Base-by-base conservation (phyloP, 2,797 vertebrate genomes). In the Peromyscus aztecus region DNA sequence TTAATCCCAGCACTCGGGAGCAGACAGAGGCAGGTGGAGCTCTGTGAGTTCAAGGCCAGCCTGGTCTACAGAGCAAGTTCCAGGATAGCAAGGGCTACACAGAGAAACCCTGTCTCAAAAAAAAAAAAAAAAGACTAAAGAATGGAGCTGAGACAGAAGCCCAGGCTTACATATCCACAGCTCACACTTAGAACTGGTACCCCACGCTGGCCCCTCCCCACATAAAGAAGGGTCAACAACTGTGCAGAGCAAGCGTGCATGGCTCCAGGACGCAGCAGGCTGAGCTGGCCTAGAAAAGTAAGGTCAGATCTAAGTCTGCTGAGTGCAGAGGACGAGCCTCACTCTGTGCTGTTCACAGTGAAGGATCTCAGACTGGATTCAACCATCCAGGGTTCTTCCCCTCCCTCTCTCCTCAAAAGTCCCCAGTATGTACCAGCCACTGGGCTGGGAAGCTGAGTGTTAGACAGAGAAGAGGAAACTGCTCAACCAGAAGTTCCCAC, bases 191-290 rank as follows among this genome's bases (percentile, higher is more conserved):
- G 12, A 88, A 73, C n/a, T 29, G 16, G 19, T 5, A 43, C 0
- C 27, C 63, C 46, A 17, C 0, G 4, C 4, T 4, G 16, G 21
- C 21, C 24, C 12, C 17, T n/a, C n/a, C 78, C 65, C 73, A 76
- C 43, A 1, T 14, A n/a, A 49, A 84, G 13, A 71, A 6, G 59
- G 10, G 21, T 6, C 23, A 37, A 31, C n/a, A 55, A 23, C 16
- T 63, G 23, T 52, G 5, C 23, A 49, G 5, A 7, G 29, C 49
- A 67, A 16, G 16, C 5, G 85, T 37, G n/a, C 67, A n/a, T 19
- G 69, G 76, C 80, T 96, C 43, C 84, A 65, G 94, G 86, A 27
- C 40, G 34, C 87, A 85, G 73, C 17, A 61, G 27, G 34, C 63
- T 17, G 13, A 4, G 27, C 27, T 61, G 17, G 17, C 76, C 93